A percentile compares a stretch with the other conserved stretches of the same genome.
Evolutionary conservation across 1,140 invertebrate species (phyloP).

Genomic region (Magallana gigas): DNA sequence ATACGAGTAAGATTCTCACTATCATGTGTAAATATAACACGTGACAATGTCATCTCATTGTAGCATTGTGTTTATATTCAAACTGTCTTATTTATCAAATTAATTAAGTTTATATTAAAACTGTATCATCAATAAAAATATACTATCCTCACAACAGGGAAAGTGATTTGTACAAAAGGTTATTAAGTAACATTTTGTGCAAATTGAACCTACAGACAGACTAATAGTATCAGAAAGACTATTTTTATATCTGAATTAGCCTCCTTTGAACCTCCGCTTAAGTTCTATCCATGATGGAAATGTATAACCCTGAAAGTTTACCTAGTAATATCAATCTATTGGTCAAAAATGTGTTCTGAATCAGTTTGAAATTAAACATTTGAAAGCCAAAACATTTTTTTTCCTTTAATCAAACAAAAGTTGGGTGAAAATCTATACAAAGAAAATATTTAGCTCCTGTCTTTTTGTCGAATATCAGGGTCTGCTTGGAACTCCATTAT

Average conservation of each 20-base stretch:
- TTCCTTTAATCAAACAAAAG: not conserved
- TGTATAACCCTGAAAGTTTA: not conserved
- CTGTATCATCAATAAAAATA: too few relatives aligned
- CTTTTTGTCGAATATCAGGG: slow-evolving; percentile 7
- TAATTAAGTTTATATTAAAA: too few relatives aligned
- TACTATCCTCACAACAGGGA: too few relatives aligned
- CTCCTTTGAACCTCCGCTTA: not conserved
- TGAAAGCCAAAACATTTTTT: not conserved
- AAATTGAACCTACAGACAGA: too few relatives aligned
- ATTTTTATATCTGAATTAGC: not conserved
- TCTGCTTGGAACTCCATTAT: not conserved
- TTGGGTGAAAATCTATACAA: not conserved
- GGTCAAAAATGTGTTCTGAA: not conserved
- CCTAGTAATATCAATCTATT: not conserved
- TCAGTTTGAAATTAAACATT: not conserved
- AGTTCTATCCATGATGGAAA: not conserved
- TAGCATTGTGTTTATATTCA: too few relatives aligned
- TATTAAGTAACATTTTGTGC: too few relatives aligned
- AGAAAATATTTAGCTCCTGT: not conserved
- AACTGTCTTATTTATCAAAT: too few relatives aligned
- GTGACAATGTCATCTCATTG: too few relatives aligned
- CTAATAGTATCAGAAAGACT: too few relatives aligned
- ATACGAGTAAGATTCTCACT: too few relatives aligned
- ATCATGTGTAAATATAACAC: too few relatives aligned
- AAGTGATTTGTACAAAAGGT: too few relatives aligned